Base-by-base conservation (phyloP, 1,140 invertebrate genomes). In the Drosophila trapezifrons region DNA sequence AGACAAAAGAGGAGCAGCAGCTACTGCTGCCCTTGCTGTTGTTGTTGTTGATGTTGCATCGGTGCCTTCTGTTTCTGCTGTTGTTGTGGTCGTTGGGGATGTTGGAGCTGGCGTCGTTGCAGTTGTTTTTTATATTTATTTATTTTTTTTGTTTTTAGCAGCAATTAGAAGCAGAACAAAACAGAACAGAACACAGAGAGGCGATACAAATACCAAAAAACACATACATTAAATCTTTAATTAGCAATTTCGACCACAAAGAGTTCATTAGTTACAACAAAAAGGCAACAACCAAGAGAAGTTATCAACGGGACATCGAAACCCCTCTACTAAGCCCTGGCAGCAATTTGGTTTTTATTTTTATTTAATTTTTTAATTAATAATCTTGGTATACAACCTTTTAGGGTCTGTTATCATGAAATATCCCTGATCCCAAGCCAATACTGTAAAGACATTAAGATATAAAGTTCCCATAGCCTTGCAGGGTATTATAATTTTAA, bases 121-220 rank as follows among this genome's bases (percentile, higher is more conserved):
- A 71, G 69, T 85, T 76, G 79, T 37, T 78, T 72, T 59, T 63
- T 22, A 51, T 65, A n/a, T n/a, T n/a, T n/a, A n/a, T n/a, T n/a
- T n/a, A n/a, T 40, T 45, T 51, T 65, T 38, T 45, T 69, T 37
- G 43, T 52, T 59, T 52, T 80, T 46, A 78, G 80, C 79, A 82
- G 79, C 79, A 82, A 71, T 79, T 83, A 67, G 51, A 83, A 79
- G 80, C 80, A 78, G 54, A 40, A 49, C 58, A 82, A 87, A 90
- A 80, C 79, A 90, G 62, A 81, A 90, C 80, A 80, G 72, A 80
- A 85, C 74, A 78, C 82, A 90, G 82, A 78, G 75, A 90, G 81
- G 81, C 76, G 79, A 90, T 83, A 86, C 84, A 90, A 81, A 83
- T 85, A 78, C 77, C 78, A 81, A 85, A 71, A 87, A 75, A 84